Evolutionary conservation across 2,113 vertebrate species (phyloP).

Genomic region (Daphoenositta chrysoptera): DNA sequence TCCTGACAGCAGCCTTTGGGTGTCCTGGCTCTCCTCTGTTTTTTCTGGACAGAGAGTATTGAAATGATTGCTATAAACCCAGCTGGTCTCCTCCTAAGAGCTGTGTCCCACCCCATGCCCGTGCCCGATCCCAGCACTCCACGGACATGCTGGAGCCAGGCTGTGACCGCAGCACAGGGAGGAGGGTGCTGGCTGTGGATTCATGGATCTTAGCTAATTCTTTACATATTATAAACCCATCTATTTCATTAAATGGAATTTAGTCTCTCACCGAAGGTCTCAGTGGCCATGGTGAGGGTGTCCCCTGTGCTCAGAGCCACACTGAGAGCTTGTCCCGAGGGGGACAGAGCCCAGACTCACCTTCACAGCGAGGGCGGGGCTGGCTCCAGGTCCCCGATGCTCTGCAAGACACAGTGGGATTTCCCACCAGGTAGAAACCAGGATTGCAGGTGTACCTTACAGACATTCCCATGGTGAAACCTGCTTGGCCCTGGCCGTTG

Average conservation of each 20-base stretch:
- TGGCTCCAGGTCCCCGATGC: slow-evolving; percentile 42
- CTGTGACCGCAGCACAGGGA: background rate
- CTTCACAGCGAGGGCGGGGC: background rate
- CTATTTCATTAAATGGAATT: no score
- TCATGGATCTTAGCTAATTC: background rate
- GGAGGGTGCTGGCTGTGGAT: no score
- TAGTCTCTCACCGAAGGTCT: background rate
- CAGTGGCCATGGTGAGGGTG: background rate
- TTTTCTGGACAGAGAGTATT: background rate
- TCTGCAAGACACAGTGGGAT: background rate
- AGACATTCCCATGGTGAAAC: background rate
- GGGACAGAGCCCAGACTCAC: background rate
- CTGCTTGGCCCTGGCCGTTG: fast-evolving
- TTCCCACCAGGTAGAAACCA: slow-evolving; percentile 21
- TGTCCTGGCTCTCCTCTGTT: background rate
- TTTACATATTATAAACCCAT: background rate
- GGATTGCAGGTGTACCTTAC: background rate
- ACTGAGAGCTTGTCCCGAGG: fast-evolving
- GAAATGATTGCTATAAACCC: background rate
- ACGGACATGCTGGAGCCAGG: background rate
- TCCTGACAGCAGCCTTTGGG: background rate
- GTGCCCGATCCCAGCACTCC: background rate
- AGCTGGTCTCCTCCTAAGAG: background rate
- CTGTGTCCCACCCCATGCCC: background rate
- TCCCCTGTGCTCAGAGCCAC: background rate